These are phyloP conservation scores for Phengaris arion DNA, from an alignment of 2,888 invertebrate species.

Conservation along the genomic window DNA sequence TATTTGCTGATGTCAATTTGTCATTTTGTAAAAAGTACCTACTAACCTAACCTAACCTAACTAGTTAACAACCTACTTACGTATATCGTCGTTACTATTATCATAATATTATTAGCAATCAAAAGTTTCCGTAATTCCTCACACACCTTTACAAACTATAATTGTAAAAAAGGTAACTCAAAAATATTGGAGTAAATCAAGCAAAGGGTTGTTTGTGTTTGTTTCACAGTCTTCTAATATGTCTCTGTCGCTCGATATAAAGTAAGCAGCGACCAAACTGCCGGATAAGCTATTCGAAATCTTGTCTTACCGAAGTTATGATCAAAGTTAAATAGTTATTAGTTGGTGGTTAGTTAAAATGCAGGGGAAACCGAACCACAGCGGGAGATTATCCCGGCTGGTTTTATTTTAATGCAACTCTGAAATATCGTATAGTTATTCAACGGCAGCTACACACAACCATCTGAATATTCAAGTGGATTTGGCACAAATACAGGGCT, in stretches of 20 bases:
- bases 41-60: no score
- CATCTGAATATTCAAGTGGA: slow-evolving; percentile 27
- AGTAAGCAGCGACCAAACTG: no score
- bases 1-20: neutral
- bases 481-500: slow-evolving; percentile 24
- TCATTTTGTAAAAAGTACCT: neutral
- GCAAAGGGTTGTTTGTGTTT: no score
- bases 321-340: slow-evolving; percentile 4
- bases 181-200: no score
- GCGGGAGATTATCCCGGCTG: neutral
- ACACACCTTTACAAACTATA: no score
- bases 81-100: no score
- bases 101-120: no score
- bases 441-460: slow-evolving; percentile 21
- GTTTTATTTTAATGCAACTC: slow-evolving; percentile 20
- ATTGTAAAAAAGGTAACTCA: no score
- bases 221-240: no score
- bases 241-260: no score
- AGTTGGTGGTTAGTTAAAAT: neutral
- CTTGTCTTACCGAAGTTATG: neutral
- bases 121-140: no score
- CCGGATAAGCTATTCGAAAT: neutral
- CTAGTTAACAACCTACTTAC: no score
- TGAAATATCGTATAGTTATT: slow-evolving; percentile 27
- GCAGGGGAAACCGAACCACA: slow-evolving; percentile 3